A percentile compares a stretch with the other conserved stretches of the same genome.
Evolutionary conservation across 1,140 invertebrate genomes (phyloP).

Genomic region (Tetramorium parvispinum): DNA sequence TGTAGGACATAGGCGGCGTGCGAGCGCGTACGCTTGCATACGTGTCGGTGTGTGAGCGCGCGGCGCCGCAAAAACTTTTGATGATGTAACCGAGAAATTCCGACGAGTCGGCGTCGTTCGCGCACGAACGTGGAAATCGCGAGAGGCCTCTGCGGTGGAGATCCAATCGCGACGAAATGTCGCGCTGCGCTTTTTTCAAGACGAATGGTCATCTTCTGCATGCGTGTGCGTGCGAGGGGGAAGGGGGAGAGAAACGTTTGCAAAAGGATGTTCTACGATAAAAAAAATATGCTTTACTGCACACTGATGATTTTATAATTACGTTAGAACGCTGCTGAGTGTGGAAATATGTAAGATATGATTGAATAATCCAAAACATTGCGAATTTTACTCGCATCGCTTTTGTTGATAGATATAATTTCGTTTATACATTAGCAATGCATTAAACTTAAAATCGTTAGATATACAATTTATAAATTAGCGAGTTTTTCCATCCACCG

Average conservation of each 20-base stretch:
- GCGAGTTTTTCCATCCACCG: neutral
- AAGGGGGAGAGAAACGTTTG: neutral
- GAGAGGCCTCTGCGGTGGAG: conserved; percentile 12
- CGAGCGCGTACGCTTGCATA: conserved; percentile 27
- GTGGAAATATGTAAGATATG: neutral
- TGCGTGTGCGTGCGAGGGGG: neutral
- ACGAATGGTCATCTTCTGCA: neutral
- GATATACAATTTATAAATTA: neutral
- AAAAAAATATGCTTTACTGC: neutral
- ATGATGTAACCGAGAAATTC: conserved; percentile 74
- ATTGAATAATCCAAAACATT: neutral
- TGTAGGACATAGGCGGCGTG: conserved; percentile 62
- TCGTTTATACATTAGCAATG: neutral
- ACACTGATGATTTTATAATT: conserved; percentile 2
- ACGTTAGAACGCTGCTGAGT: neutral
- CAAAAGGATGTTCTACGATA: neutral
- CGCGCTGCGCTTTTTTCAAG: conserved; percentile 11
- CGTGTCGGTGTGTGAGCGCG: neutral
- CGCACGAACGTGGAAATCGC: conserved; percentile 48
- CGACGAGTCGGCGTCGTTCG: conserved; percentile 49
- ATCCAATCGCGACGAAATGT: conserved; percentile 55
- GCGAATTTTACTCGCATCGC: conserved; percentile 1
- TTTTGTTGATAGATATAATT: neutral
- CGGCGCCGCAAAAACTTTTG: conserved; percentile 64
- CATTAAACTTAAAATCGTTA: neutral